phyloP scores from a whole-genome alignment of 2,888 invertebrate species.

The Trisateles emortualis region DNA sequence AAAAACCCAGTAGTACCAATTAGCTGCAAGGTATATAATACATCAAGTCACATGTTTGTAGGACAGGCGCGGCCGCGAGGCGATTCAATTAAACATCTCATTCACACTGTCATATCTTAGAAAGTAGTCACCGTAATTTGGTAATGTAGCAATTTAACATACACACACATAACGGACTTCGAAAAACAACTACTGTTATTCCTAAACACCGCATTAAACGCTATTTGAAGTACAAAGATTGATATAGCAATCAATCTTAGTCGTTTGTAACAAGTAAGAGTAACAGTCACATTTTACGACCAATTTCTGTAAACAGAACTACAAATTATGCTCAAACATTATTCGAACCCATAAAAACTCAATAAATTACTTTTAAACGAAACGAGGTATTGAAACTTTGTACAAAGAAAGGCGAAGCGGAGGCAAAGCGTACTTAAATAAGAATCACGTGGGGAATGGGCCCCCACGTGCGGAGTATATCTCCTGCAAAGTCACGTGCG shows the following conservation, averaged over 20 bases:
- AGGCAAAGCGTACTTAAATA: slow-evolving; percentile 22
- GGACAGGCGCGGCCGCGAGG: slow-evolving; percentile 53
- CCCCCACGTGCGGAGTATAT: slow-evolving; percentile 46
- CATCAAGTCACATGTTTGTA: slow-evolving; percentile 42
- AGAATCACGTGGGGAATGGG: slow-evolving; percentile 43
- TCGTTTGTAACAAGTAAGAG: slow-evolving; percentile 1
- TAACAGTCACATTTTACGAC: not conserved
- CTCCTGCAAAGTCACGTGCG: slow-evolving; percentile 58
- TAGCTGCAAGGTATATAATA: slow-evolving; percentile 36
- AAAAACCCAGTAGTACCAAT: too few species aligned
- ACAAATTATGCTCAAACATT: not conserved
- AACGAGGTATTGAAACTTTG: slow-evolving; percentile 18
- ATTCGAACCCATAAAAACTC: not conserved
- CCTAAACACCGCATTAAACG: slow-evolving; percentile 16
- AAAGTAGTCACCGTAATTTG: slow-evolving; percentile 54
- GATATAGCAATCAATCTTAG: slow-evolving; percentile 8
- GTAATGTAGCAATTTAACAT: slow-evolving; percentile 52
- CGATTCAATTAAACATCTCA: slow-evolving; percentile 64
- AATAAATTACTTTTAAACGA: slow-evolving; percentile 2
- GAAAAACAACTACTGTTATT: slow-evolving; percentile 43
- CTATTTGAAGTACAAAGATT: slow-evolving; percentile 15
- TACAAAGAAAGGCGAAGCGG: too few species aligned
- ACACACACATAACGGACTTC: slow-evolving; percentile 32
- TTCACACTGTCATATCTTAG: slow-evolving; percentile 60
- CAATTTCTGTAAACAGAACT: not conserved